Evolutionary conservation across 2,113 vertebrate species (phyloP).

Genomic region (Thunnus maccoyii): DNA sequence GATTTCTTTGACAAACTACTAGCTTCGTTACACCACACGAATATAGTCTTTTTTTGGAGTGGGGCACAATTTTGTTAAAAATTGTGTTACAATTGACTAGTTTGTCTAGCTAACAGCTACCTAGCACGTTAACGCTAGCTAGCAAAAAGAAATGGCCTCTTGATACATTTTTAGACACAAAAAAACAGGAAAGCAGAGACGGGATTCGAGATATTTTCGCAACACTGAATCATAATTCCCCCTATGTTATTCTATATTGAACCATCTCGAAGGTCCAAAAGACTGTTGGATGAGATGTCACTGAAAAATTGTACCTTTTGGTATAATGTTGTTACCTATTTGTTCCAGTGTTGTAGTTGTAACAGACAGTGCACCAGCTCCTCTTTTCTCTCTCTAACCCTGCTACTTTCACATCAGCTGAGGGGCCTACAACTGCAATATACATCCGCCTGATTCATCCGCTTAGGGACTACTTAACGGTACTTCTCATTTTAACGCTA

Average conservation of each 20-base stretch:
- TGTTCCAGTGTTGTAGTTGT: slow-evolving; percentile 87
- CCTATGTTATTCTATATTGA: slow-evolving; percentile 54
- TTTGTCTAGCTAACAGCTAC: slow-evolving; percentile 49
- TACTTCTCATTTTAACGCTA: slow-evolving; percentile 44
- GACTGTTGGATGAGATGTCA: slow-evolving; percentile 61
- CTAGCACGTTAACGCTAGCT: slow-evolving; percentile 63
- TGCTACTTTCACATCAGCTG: slow-evolving; percentile 83
- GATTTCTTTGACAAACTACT: slow-evolving; percentile 11
- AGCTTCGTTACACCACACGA: background rate
- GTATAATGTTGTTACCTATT: slow-evolving; percentile 86
- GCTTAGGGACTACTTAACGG: slow-evolving; percentile 72
- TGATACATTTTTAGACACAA: slow-evolving; percentile 80
- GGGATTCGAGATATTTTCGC: slow-evolving; percentile 81
- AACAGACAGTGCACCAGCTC: slow-evolving; percentile 85
- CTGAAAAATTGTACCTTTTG: slow-evolving; percentile 58
- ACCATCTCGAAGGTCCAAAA: slow-evolving; percentile 44
- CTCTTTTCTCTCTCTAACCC: slow-evolving; percentile 78
- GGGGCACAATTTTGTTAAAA: background rate
- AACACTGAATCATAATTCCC: slow-evolving; percentile 52
- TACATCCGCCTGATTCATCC: slow-evolving; percentile 84
- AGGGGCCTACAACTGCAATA: slow-evolving; percentile 81
- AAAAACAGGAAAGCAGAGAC: slow-evolving; percentile 85
- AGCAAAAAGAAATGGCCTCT: slow-evolving; percentile 83
- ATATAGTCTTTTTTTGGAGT: background rate
- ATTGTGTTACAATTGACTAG: slow-evolving; percentile 23